Percentiles rank a stretch among this genome's conserved stretches.
Conservation (phyloP, 1,140 invertebrate genomes). For the Aplysia californica region DNA sequence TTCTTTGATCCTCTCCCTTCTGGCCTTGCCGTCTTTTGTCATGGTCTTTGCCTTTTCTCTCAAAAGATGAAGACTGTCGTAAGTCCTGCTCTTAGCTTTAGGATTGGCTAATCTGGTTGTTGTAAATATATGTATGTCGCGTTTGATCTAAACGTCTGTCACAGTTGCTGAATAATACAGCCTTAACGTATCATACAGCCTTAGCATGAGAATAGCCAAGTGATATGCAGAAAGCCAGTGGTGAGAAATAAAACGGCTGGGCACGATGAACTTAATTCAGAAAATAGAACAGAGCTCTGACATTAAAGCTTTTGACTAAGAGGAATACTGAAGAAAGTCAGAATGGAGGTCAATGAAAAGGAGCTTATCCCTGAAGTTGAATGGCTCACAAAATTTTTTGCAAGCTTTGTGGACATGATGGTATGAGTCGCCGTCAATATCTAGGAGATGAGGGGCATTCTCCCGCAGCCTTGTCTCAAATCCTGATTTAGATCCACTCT, state of each 20-base stretch:
- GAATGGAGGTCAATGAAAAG: constrained; percentile 34
- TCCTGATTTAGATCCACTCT: constrained; percentile 32
- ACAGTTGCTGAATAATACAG: constrained; percentile 35
- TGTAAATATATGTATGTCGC: no score
- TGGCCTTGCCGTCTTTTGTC: constrained; percentile 17
- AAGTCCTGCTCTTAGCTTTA: neutral
- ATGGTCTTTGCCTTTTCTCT: constrained; percentile 23
- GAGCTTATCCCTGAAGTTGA: constrained; percentile 29
- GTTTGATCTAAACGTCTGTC: neutral
- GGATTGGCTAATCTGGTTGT: neutral
- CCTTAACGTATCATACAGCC: constrained; percentile 31
- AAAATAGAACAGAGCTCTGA: constrained; percentile 38
- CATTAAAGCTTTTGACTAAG: constrained; percentile 24
- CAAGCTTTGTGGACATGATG: constrained; percentile 38
- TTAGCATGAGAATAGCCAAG: constrained; percentile 24
- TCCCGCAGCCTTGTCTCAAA: constrained; percentile 27
- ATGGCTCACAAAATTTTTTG: constrained; percentile 38
- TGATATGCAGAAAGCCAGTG: constrained; percentile 47
- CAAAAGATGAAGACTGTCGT: neutral
- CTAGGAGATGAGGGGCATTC: constrained; percentile 32
- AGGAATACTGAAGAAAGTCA: constrained; percentile 42
- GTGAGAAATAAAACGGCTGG: constrained; percentile 34
- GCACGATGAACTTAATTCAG: constrained; percentile 32
- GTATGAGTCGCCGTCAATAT: constrained; percentile 38
- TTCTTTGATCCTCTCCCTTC: constrained; percentile 12